Percentiles rank a stretch among this genome's conserved stretches.
Evolutionary conservation across 2,797 vertebrate genomes (phyloP).

Genomic region (Meriones psammophilus): DNA sequence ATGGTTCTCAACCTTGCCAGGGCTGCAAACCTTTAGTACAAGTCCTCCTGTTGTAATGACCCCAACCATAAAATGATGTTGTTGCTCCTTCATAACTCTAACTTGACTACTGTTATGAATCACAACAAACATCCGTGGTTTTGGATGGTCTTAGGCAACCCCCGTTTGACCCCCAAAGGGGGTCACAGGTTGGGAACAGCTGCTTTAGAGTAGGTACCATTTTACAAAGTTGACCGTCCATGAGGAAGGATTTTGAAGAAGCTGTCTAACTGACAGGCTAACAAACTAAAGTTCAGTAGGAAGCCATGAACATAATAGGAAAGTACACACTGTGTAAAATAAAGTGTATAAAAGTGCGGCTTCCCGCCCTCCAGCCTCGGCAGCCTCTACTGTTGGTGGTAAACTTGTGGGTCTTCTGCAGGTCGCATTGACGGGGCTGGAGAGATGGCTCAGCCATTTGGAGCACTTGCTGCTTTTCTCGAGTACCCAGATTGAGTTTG

Average conservation of each 20-base stretch:
- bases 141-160: background rate
- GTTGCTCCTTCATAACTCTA: background rate
- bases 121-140: background rate
- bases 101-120: background rate
- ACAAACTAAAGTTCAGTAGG: constrained; percentile 14
- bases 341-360: background rate
- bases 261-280: constrained; percentile 1
- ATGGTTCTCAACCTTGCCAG: background rate
- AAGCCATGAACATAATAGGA: background rate
- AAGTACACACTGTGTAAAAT: background rate
- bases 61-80: background rate
- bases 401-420: constrained; percentile 49
- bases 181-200: background rate
- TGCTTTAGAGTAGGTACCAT: constrained; percentile 4
- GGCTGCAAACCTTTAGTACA: background rate
- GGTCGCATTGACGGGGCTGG: background rate
- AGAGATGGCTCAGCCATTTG: too few species aligned
- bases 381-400: background rate
- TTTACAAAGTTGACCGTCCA: constrained; percentile 18
- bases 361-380: background rate
- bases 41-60: background rate
- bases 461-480: background rate
- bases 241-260: constrained; percentile 16
- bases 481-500: background rate
- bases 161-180: background rate